phyloP scores from a whole-genome alignment of 2,113 vertebrate genomes.

The Acinonyx jubatus region DNA sequence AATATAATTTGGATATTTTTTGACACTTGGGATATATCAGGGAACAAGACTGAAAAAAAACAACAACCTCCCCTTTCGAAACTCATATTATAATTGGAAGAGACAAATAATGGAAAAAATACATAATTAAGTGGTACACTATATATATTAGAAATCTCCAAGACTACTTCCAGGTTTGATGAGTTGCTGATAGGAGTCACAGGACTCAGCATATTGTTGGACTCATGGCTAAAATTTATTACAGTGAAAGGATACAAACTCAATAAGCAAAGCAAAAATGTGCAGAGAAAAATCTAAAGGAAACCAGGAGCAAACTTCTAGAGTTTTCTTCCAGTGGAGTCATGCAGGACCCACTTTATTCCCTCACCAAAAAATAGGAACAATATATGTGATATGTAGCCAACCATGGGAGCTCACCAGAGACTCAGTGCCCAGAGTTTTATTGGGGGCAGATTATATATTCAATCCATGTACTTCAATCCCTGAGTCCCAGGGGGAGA shows the following conservation, averaged over 20 bases:
- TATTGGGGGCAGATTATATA: background rate
- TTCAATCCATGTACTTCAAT: background rate
- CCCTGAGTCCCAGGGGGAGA: background rate
- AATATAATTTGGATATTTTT: background rate
- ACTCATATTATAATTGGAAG: background rate
- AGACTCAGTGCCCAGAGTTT: background rate
- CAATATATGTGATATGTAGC: background rate
- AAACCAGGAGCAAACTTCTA: background rate
- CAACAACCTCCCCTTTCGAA: background rate
- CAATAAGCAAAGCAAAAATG: background rate
- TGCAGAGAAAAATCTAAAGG: background rate
- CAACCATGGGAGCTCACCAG: background rate
- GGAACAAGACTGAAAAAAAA: background rate
- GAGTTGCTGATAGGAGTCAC: background rate
- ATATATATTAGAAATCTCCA: background rate
- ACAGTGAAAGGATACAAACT: background rate
- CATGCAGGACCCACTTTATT: background rate
- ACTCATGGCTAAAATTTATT: background rate
- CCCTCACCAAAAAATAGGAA: background rate
- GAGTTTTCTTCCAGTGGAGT: background rate
- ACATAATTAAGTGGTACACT: background rate
- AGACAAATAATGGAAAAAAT: background rate
- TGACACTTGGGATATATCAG: background rate
- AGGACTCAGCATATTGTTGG: background rate
- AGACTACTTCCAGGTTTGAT: background rate